Evolutionary conservation across 2,888 invertebrate species (phyloP).

Genomic region (Periphyllus acericola): DNA sequence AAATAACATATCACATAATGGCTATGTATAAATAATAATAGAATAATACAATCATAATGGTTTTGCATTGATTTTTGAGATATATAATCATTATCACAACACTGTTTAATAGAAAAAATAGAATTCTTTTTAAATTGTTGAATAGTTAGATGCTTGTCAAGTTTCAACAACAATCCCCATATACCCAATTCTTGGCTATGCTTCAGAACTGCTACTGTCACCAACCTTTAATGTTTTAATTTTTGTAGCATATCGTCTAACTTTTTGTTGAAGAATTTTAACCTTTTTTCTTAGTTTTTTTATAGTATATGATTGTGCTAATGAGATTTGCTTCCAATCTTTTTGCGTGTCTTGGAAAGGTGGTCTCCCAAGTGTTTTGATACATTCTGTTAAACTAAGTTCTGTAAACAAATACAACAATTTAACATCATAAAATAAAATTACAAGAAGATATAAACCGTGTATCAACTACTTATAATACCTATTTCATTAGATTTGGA

Average conservation of each 20-base stretch:
- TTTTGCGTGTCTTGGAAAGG: neutral
- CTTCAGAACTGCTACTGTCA: neutral
- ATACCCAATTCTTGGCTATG: neutral
- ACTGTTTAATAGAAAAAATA: neutral
- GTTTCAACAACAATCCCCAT: neutral
- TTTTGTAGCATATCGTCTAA: constrained; percentile 16
- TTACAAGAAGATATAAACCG: neutral
- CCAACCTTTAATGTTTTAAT: constrained; percentile 30
- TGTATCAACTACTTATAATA: constrained; percentile 2
- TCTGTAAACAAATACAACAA: constrained; percentile 1
- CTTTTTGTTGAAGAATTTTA: constrained; percentile 49
- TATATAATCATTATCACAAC: too few relatives aligned
- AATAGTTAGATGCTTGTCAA: neutral
- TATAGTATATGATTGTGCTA: constrained; percentile 5
- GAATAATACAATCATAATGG: too few relatives aligned
- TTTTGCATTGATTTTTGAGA: too few relatives aligned
- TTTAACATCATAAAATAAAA: neutral
- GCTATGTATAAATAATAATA: too few relatives aligned
- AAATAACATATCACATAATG: too few relatives aligned
- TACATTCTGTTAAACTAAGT: neutral
- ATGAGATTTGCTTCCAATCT: neutral
- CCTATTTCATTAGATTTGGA: neutral
- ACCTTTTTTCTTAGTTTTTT: constrained; percentile 34
- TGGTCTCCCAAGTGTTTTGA: neutral
- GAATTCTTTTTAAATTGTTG: neutral